Base-by-base conservation (phyloP, 1,140 invertebrate genomes). In the Phenacoccus solenopsis region DNA sequence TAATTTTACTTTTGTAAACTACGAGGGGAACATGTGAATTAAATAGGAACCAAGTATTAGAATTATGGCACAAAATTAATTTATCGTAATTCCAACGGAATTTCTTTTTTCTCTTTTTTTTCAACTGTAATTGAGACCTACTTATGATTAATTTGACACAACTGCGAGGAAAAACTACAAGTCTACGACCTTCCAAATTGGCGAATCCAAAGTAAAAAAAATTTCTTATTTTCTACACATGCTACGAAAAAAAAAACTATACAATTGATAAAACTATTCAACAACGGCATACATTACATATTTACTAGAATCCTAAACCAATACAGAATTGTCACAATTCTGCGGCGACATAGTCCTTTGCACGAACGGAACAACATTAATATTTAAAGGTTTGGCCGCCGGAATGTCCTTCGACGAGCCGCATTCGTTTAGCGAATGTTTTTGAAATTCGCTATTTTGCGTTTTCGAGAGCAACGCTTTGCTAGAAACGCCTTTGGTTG, bases 381-480 rank as follows among this genome's bases (percentile, higher is more conserved):
- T 49, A 49, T 49, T 49, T 16, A 49, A 49, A 49, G 38, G 38
- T 49, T 49, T 49, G 2, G 38, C 16, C 2, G 38, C 5, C 38
- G 38, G 5, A 49, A n/a, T 16, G 13, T 49, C 38, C 20, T 49
- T 49, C 5, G 38, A 49, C 13, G 38, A n/a, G 20, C 38, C 4
- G 16, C 38, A 32, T 16, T 49, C 16, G 38, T 49, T 49, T 49
- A 49, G 2, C 59, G 59, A 64, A 24, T 64, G 21, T 77, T 90
- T 90, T 71, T 87, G 83, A 75, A 89, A 86, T 76, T 90, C 89
- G 28, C 84, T 82, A 78, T 87, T 88, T 77, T 88, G 87, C 67
- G 86, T 85, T 77, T 89, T 89, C 78, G 86, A 86, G 69, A 88
- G 80, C 76, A 87, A 79, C 49, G 86, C 86, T 77, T 86, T 82